phyloP scores from a whole-genome alignment of 2,797 vertebrate genomes.

The Anguilla pacifica region DNA sequence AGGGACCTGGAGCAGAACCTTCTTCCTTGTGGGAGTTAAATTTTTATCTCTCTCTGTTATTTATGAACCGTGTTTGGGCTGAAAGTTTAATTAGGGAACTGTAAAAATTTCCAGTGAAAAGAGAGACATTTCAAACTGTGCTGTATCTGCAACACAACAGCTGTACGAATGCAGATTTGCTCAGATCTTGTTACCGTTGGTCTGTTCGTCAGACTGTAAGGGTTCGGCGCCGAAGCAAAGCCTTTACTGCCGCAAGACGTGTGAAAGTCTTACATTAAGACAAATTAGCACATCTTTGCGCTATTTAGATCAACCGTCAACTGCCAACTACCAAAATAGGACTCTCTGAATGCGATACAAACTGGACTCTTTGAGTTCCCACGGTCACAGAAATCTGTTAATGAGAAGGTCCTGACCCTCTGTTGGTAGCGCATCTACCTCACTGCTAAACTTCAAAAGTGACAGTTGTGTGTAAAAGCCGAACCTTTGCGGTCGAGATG shows the following conservation, averaged over 20 bases:
- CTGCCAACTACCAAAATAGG: slow-evolving; percentile 6
- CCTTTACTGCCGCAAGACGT: not conserved
- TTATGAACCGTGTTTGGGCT: slow-evolving; percentile 2
- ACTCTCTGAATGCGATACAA: not conserved
- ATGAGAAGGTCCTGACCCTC: no score
- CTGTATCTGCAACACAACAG: not conserved
- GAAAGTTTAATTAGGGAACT: slow-evolving; percentile 25
- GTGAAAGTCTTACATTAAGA: not conserved
- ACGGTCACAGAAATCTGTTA: no score
- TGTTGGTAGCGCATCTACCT: no score
- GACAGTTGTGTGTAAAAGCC: no score
- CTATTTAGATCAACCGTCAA: slow-evolving; percentile 13
- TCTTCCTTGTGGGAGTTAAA: not conserved
- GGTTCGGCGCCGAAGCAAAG: not conserved
- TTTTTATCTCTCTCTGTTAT: not conserved
- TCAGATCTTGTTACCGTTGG: not conserved
- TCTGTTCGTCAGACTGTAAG: slow-evolving; percentile 9
- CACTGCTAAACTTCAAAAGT: no score
- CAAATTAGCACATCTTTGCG: not conserved
- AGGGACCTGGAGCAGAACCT: not conserved
- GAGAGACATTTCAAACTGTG: slow-evolving; percentile 2
- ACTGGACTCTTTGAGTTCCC: no score
- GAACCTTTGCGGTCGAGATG: no score
- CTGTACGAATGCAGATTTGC: slow-evolving; percentile 3
- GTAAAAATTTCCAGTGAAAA: slow-evolving; percentile 7